phyloP scores from a whole-genome alignment of 2,888 invertebrate genomes.

The Baronia brevicornis region DNA sequence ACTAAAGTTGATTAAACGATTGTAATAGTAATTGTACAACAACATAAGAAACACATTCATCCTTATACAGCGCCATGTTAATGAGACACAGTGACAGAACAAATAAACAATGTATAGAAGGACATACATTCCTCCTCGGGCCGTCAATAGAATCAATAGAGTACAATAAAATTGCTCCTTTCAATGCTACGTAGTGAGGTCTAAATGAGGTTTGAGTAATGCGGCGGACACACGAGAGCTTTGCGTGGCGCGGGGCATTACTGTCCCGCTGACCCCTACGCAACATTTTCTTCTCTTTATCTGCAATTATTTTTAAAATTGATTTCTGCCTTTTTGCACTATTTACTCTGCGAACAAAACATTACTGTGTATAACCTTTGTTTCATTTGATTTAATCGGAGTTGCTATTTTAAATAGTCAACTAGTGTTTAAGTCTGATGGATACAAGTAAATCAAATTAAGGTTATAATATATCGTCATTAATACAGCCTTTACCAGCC shows the following conservation, averaged over 20 bases:
- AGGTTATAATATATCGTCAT: too few relatives aligned
- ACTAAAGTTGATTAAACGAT: not conserved
- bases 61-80: slow-evolving; percentile 33
- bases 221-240: slow-evolving; percentile 55
- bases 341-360: too few relatives aligned
- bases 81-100: slow-evolving; percentile 45
- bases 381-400: too few relatives aligned
- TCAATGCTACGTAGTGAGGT: slow-evolving; percentile 66
- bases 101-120: slow-evolving; percentile 48
- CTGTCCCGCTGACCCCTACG: slow-evolving; percentile 27
- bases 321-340: slow-evolving; percentile 11
- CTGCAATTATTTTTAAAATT: slow-evolving; percentile 21
- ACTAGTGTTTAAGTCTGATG: too few relatives aligned
- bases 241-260: slow-evolving; percentile 50
- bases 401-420: too few relatives aligned
- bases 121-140: slow-evolving; percentile 43
- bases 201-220: slow-evolving; percentile 74
- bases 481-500: too few relatives aligned
- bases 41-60: slow-evolving; percentile 19
- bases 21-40: not conserved
- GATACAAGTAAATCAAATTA: too few relatives aligned
- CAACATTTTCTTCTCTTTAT: slow-evolving; percentile 23
- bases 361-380: too few relatives aligned
- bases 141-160: slow-evolving; percentile 70
- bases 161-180: slow-evolving; percentile 68